Evolutionary conservation across 2,113 vertebrate species (phyloP), one percentile per base, ranked within the genome.

Genomic region (Pelecanus crispus): DNA sequence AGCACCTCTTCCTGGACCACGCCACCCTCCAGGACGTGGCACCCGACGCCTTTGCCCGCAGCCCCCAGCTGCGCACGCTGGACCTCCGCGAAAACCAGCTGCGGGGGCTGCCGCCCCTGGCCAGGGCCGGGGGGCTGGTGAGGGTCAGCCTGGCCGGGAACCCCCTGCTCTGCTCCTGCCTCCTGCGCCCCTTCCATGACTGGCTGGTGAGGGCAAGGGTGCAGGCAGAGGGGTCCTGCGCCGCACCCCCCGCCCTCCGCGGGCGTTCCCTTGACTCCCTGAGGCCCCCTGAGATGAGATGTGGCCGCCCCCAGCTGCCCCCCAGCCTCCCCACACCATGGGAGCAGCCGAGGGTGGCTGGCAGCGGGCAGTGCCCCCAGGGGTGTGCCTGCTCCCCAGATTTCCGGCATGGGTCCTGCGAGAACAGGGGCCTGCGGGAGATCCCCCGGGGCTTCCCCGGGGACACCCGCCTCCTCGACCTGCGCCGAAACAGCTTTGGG

Each of bases 11-110:
- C 94, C 95, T 99, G 96, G 98, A 99, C 95, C 98, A 99, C 9
- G 98, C 99, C 25, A 98, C 98, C 52, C 98, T 99, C 77, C 99
- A 99, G 97, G 99, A 99, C 3, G 94, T 99, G 78, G 98, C 98
- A 1, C 93, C 98, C 1, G 87, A 98, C 0, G 99, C 99, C 32
- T 98, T 99, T 7, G 91, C 98, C 20, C 98, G 31, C 92, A 99
- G 98, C 61, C 99, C 98, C 12, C 96, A 75, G 83, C 98, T 99
- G n/a, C 94, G 89, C 36, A 97, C 98, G 8, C 95, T 99, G 71
- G 98, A 99, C 97, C 97, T 99, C 81, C 98, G 98, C 1, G 94
- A 98, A 71, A 99, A 99, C 97, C 99, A 99, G 98, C 97, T 99
- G 28, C 98, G 66, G 10, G 90, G 98, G 36, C 88, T 99, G 82